Evolutionary conservation across 2,888 invertebrate genomes (phyloP).

Genomic region (Tenthredo scrophulariae): DNA sequence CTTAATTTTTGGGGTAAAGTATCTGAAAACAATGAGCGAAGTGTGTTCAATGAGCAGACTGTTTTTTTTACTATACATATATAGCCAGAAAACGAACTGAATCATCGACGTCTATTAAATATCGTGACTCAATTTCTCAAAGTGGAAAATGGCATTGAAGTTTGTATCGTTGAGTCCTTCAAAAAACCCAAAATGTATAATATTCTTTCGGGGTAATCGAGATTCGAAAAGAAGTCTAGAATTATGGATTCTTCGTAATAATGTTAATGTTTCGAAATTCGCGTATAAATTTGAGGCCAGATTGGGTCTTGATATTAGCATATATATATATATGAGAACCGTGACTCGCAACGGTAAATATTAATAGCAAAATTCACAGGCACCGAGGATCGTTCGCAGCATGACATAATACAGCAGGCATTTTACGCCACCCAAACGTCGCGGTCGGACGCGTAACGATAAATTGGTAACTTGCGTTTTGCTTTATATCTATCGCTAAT

Average conservation of each 20-base stretch:
- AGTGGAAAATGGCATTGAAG: neutral
- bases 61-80: neutral
- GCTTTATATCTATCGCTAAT: constrained; percentile 22
- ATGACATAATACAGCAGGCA: constrained; percentile 61
- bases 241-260: neutral
- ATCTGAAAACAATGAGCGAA: neutral
- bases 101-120: neutral
- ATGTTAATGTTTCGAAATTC: constrained; percentile 55
- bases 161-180: neutral
- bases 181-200: neutral
- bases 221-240: neutral
- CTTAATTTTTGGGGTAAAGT: neutral
- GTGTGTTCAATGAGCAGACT: neutral
- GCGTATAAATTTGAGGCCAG: constrained; percentile 52
- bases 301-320: constrained; percentile 63
- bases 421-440: constrained; percentile 54
- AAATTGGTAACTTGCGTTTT: constrained; percentile 20
- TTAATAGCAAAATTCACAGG: constrained; percentile 31
- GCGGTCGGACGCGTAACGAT: neutral
- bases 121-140: neutral
- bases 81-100: neutral
- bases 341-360: constrained; percentile 55
- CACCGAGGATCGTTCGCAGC: constrained; percentile 15
- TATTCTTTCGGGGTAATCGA: neutral
- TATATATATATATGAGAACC: constrained; percentile 50